Conservation (phyloP, 2,888 invertebrate genomes). For the Troides helena region DNA sequence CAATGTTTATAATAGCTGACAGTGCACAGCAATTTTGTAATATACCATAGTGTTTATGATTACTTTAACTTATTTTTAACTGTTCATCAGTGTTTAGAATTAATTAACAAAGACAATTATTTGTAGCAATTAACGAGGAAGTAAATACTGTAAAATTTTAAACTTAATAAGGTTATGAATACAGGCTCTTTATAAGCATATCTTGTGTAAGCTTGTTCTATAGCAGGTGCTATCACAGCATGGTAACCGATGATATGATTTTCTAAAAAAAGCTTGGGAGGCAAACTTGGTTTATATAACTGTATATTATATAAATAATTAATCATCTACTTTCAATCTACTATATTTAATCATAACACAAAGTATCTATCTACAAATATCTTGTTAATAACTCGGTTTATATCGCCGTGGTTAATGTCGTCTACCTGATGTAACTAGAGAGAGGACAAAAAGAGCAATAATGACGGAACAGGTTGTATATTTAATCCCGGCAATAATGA, state of each 20-base stretch:
- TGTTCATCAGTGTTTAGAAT: neutral
- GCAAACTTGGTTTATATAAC: neutral
- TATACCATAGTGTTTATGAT: neutral
- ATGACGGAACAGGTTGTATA: slow-evolving; percentile 11
- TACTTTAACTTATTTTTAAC: neutral
- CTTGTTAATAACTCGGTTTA: neutral
- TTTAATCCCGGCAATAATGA: slow-evolving; percentile 18
- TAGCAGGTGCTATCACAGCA: neutral
- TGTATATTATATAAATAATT: neutral
- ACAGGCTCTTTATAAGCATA: neutral
- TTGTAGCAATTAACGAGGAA: neutral
- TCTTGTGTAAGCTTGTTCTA: neutral
- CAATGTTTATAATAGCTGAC: neutral
- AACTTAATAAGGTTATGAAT: neutral
- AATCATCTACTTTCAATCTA: neutral
- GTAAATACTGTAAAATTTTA: neutral
- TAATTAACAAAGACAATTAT: neutral
- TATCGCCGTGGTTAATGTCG: neutral
- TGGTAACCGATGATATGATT: neutral
- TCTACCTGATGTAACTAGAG: neutral
- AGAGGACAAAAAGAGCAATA: slow-evolving; percentile 5
- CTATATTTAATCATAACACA: neutral
- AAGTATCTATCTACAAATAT: neutral
- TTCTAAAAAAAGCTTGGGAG: neutral
- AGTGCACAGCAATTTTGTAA: neutral